Evolutionary conservation across 2,888 invertebrate genomes (phyloP), one percentile per base, ranked within the genome.

Genomic region (Rhodophaea formosa): DNA sequence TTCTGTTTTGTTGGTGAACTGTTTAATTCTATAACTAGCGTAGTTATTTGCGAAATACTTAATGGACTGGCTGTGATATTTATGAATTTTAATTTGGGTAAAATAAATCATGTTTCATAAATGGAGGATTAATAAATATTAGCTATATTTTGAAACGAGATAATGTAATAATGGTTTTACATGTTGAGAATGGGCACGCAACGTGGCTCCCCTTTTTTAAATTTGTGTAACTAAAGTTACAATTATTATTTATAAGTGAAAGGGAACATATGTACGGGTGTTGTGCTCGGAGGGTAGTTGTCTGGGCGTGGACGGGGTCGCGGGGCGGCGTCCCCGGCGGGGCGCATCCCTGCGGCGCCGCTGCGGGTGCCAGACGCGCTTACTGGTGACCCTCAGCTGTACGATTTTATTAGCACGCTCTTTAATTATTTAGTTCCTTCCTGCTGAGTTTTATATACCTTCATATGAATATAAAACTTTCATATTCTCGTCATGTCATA

Each of bases 191-290:
- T 17, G n/a, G 16, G 46, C 54, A 55, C 53, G 60, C 57, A 45
- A 51, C 14, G n/a, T n/a, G 46, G 29, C 63, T 66, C 74, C 87
- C 87, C 86, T 77, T 79, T 81, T 80, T 82, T 77, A 80, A n/a
- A 84, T 82, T 81, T 75, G 63, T 73, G 68, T 64, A 67, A 74
- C 72, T 74, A 68, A 74, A 79, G 76, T 81, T 71, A 78, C 79
- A 82, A 86, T 87, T 86, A 87, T 88, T 88, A 88, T 88, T 89
- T 86, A 82, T 78, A 82, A 76, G 80, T 85, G 86, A 88, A 85
- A 80, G 79, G 79, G 75, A 86, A 84, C 88, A 88, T 89, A 90
- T 89, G 90, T 88, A 85, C 75, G 72, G 62, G 72, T 74, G 70
- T 76, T 77, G 69, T 68, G 69, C 62, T 67, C 66, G 72, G 64